Evolutionary conservation across 2,113 vertebrate species (phyloP).

Genomic region (Charina bottae): DNA sequence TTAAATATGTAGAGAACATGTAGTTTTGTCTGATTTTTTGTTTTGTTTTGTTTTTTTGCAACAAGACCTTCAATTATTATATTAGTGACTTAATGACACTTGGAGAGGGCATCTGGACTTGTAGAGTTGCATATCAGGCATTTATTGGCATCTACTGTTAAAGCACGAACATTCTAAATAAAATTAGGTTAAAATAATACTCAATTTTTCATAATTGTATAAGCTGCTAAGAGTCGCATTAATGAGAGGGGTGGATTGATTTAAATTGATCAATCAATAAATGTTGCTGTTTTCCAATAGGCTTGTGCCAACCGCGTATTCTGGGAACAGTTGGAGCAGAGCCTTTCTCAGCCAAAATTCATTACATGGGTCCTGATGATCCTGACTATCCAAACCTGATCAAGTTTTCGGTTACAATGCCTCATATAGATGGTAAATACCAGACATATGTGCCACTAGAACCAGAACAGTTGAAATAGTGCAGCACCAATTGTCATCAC

Average conservation of each 20-base stretch:
- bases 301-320: slow-evolving; percentile 78
- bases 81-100: neutral
- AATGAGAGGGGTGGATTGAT: neutral
- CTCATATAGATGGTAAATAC: slow-evolving; percentile 79
- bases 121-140: neutral
- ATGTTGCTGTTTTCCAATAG: slow-evolving; percentile 45
- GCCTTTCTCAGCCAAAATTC: slow-evolving; percentile 82
- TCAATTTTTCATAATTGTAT: neutral
- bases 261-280: neutral
- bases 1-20: neutral
- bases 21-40: neutral
- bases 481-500: neutral
- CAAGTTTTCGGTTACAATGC: slow-evolving; percentile 78
- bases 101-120: neutral
- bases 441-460: neutral
- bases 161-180: neutral
- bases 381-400: slow-evolving; percentile 79
- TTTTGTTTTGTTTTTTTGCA: too few species aligned
- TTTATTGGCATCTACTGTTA: neutral
- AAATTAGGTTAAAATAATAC: neutral
- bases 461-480: neutral
- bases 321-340: slow-evolving; percentile 79
- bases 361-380: slow-evolving; percentile 77
- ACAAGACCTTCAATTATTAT: neutral
- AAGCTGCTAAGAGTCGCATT: neutral